Percentiles rank a stretch among this genome's conserved stretches.
Conservation (phyloP, 2,797 vertebrate genomes). For the Argentina silus region DNA sequence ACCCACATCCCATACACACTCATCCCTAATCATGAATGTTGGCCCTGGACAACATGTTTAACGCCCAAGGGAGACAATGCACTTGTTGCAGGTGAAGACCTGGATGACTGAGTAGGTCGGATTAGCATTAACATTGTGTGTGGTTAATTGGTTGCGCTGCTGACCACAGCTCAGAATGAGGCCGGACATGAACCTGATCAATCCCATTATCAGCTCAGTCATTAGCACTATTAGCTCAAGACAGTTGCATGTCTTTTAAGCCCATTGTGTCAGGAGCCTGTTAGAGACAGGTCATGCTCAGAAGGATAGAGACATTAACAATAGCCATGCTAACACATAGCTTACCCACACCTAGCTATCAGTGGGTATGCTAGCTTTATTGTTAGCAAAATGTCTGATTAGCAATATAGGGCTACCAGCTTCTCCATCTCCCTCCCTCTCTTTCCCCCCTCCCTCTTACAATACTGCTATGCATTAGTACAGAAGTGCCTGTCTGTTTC, state of each 20-base stretch:
- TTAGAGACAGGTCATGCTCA: not conserved
- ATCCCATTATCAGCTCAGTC: constrained; percentile 44
- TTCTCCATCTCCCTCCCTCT: constrained; percentile 6
- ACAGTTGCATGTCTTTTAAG: constrained; percentile 57
- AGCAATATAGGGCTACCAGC: not conserved
- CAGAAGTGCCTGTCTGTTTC: constrained; percentile 73
- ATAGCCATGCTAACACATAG: constrained; percentile 52
- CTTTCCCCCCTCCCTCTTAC: constrained; percentile 51
- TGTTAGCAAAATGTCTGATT: not conserved
- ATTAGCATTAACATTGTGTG: constrained; percentile 55
- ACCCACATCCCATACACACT: constrained; percentile 3
- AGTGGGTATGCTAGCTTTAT: constrained; percentile 42
- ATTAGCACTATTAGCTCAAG: constrained; percentile 62
- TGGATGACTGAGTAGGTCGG: constrained; percentile 42
- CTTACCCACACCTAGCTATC: constrained; percentile 8
- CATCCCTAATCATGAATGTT: not conserved
- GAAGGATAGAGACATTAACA: constrained; percentile 50
- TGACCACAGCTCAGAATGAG: constrained; percentile 61
- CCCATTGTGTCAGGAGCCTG: constrained; percentile 60
- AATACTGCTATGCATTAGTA: constrained; percentile 72
- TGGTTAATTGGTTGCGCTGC: constrained; percentile 48
- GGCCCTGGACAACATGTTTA: constrained; percentile 60
- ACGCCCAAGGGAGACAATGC: constrained; percentile 43
- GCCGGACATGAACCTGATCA: constrained; percentile 57
- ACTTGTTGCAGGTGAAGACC: constrained; percentile 32